Percentiles rank a stretch among this genome's conserved stretches.
Evolutionary conservation across 2,113 vertebrate genomes (phyloP).

Genomic region (Myrmecobius fasciatus): DNA sequence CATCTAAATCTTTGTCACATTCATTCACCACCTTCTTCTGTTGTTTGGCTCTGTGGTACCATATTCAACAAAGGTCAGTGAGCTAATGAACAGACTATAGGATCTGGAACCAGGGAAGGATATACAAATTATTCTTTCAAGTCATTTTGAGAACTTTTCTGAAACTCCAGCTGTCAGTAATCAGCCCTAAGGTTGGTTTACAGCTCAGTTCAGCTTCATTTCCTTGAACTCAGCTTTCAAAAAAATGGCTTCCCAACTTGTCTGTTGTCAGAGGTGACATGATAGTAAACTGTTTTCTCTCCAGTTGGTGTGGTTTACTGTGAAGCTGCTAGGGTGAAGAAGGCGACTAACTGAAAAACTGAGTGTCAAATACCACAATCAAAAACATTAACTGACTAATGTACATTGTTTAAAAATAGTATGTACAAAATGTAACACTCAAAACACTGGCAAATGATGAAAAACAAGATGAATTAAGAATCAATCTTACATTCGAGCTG

Average conservation of each 20-base stretch:
- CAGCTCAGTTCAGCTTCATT: constrained; percentile 29
- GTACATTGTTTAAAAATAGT: constrained; percentile 37
- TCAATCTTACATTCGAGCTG: constrained; percentile 36
- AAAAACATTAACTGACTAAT: constrained; percentile 34
- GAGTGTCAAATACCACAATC: constrained; percentile 62
- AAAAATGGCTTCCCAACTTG: constrained; percentile 50
- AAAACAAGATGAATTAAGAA: constrained; percentile 60
- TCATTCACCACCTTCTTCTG: constrained; percentile 45
- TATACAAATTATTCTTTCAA: constrained; percentile 46
- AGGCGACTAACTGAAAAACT: constrained; percentile 71
- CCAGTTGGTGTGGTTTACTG: constrained; percentile 77
- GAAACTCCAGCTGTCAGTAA: constrained; percentile 25
- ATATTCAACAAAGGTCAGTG: constrained; percentile 36
- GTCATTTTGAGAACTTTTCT: constrained; percentile 20
- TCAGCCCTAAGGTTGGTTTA: constrained; percentile 31
- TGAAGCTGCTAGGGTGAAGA: constrained; percentile 58
- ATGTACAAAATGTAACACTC: constrained; percentile 52
- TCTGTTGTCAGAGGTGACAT: constrained; percentile 64
- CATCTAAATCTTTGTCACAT: constrained; percentile 42
- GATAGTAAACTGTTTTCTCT: constrained; percentile 74
- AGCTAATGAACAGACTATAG: constrained; percentile 46
- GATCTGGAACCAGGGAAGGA: constrained; percentile 30
- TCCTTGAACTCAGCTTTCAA: constrained; percentile 54
- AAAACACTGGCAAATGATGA: constrained; percentile 31
- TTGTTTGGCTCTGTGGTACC: constrained; percentile 45